phyloP scores from a whole-genome alignment of 2,888 invertebrate species.

The Eustalomyia histrio region DNA sequence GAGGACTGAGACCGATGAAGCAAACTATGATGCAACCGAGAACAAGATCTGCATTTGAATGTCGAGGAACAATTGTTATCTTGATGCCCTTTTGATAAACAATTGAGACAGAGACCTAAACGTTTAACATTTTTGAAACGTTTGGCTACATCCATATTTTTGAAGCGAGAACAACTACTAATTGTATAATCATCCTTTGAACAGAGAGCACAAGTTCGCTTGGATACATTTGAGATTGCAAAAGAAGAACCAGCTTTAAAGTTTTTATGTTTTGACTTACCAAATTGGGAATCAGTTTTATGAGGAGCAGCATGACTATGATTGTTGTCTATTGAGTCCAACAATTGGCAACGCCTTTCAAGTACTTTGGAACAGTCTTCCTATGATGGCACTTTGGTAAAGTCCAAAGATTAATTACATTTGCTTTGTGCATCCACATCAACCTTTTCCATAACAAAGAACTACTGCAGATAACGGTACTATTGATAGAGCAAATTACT shows the following conservation, averaged over 20 bases:
- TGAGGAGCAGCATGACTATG: neutral
- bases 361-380: neutral
- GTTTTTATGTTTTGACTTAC: neutral
- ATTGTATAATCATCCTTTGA: neutral
- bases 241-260: neutral
- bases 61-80: conserved; percentile 26
- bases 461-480: too few species aligned
- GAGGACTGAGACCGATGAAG: conserved; percentile 19
- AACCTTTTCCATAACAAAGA: conserved; percentile 35
- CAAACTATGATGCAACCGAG: conserved; percentile 12
- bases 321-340: neutral
- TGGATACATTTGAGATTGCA: too few species aligned
- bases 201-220: neutral
- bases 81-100: conserved; percentile 36
- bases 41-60: conserved; percentile 40
- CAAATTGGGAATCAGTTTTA: neutral
- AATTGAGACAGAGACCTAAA: neutral
- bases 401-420: conserved; percentile 33
- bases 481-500: too few species aligned
- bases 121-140: conserved; percentile 1
- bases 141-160: neutral
- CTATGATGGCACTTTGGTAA: conserved; percentile 15
- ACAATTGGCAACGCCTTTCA: conserved; percentile 8
- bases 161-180: neutral
- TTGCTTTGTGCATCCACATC: conserved; percentile 28